These are phyloP conservation scores for Pyrocephalus nanus DNA, from an alignment of 2,797 vertebrate species.

Conservation along the genomic window DNA sequence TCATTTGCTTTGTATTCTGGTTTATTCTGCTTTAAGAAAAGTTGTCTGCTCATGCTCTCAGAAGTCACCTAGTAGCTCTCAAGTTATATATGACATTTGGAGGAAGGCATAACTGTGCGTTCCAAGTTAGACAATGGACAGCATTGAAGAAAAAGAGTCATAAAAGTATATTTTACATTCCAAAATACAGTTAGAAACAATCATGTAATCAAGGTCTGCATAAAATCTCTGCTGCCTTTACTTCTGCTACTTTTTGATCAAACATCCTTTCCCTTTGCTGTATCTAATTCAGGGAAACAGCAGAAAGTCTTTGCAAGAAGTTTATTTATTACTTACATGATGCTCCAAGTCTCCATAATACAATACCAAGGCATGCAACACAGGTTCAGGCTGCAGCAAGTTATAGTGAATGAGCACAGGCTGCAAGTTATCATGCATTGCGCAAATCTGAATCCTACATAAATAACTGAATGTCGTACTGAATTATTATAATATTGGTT, in stretches of 20 bases:
- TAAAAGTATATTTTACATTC: background rate
- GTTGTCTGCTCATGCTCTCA: background rate
- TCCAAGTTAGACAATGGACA: background rate
- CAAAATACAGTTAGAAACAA: background rate
- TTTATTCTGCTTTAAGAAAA: background rate
- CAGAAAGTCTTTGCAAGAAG: background rate
- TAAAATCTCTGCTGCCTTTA: background rate
- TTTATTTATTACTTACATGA: background rate
- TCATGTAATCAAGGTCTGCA: background rate
- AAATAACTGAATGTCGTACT: background rate
- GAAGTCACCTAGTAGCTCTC: background rate
- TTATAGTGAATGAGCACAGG: background rate
- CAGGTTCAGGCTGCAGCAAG: background rate
- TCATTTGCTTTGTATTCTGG: background rate
- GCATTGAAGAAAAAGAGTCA: background rate
- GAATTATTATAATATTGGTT: background rate
- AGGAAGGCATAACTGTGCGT: background rate
- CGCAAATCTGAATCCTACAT: background rate
- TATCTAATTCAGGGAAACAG: background rate
- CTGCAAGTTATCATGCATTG: background rate
- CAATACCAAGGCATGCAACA: background rate
- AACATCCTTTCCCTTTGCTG: background rate
- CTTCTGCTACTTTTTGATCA: background rate
- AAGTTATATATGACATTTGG: background rate
- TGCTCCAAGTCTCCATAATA: background rate